Percentiles rank a stretch among this genome's conserved stretches.
phyloP scores from a whole-genome alignment of 2,113 vertebrate genomes.

The Periophthalmodon schlosseri region DNA sequence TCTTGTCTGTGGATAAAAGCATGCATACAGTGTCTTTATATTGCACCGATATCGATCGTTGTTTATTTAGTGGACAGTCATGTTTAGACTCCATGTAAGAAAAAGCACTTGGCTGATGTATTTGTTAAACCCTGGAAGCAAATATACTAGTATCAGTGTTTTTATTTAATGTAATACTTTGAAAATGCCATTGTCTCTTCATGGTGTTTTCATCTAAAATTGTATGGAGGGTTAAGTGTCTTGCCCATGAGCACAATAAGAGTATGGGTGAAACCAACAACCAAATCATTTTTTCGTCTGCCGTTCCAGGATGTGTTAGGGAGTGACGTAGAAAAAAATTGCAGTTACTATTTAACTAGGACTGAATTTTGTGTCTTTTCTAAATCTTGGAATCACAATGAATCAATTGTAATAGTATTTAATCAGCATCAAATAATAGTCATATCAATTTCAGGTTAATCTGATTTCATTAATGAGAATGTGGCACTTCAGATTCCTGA shows the following conservation, averaged over 20 bases:
- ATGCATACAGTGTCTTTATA: background rate
- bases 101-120: background rate
- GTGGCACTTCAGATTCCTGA: background rate
- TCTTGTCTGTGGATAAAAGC: conserved; percentile 32
- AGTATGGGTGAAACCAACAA: too few species aligned
- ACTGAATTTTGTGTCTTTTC: background rate
- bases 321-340: too few species aligned
- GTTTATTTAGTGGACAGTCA: background rate
- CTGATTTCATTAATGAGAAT: background rate
- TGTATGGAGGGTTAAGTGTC: too few species aligned
- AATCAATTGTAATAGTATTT: background rate
- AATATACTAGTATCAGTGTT: too few species aligned
- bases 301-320: too few species aligned
- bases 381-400: background rate
- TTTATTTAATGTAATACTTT: too few species aligned
- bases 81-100: background rate
- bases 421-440: background rate
- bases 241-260: too few species aligned
- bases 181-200: too few species aligned
- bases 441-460: background rate
- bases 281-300: too few species aligned
- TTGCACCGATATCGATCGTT: background rate
- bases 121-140: background rate
- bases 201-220: too few species aligned
- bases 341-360: background rate